Percentiles rank a stretch among this genome's conserved stretches.
Conservation (phyloP, 1,140 invertebrate species). For the Rhopalosiphum maidis region DNA sequence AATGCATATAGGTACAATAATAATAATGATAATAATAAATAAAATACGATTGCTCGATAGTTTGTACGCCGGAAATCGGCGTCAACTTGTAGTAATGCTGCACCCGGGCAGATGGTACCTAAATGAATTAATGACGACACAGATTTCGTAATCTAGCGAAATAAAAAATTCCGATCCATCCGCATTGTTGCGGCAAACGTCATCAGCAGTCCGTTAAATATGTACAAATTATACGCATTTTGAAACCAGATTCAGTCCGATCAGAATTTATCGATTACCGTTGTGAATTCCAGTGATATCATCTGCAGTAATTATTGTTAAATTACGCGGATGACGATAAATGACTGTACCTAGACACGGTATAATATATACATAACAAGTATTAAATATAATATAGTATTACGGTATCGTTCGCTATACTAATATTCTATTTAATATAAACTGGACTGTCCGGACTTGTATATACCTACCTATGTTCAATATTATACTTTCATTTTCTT, state of each 20-base stretch:
- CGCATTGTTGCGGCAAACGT: background rate
- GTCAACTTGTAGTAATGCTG: background rate
- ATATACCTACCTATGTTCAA: no score
- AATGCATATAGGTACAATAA: background rate
- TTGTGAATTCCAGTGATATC: no score
- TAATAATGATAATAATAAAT: background rate
- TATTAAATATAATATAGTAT: no score
- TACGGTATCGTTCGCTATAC: no score
- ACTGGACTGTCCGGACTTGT: no score
- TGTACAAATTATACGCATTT: background rate
- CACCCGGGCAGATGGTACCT: background rate
- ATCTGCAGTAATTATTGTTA: no score
- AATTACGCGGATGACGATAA: no score
- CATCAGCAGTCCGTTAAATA: background rate
- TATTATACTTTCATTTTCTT: background rate
- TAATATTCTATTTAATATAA: no score
- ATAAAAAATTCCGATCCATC: background rate
- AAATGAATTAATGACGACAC: background rate
- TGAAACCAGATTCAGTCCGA: background rate
- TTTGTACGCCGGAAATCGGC: background rate
- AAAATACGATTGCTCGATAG: background rate
- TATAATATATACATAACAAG: no score
- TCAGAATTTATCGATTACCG: background rate
- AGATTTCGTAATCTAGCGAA: background rate
- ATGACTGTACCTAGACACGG: no score